Base-by-base conservation (phyloP, 2,113 vertebrate genomes). In the Danio rerio region DNA sequence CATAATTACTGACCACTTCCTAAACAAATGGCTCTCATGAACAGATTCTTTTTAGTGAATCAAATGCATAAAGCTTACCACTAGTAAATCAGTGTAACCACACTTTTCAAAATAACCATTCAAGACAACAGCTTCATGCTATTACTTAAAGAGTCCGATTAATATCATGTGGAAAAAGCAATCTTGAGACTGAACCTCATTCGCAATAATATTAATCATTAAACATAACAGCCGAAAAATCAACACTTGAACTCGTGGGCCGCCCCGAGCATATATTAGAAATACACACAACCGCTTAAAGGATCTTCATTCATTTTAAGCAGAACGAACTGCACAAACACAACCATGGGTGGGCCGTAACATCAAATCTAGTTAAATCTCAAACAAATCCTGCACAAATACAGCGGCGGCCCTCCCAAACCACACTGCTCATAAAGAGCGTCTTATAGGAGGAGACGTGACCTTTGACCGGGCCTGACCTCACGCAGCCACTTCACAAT, bases 401-500 rank as follows among this genome's bases (percentile, higher is more conserved):
- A 6, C 18, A 8, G 65, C 1, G 31, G 31, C 69, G 63, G 78
- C 50, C 55, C 76, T 52, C 59, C 20, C 75, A 18, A 69, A 5
- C 74, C 10, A 7, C 20, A 7, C 12, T 31, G 5, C 18, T 56
- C 76, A 86, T 84, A 89, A 90, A 88, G 83, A 56, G 52, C 8
- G 15, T 50, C 73, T 88, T 65, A 88, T 90, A 88, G 85, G 84
- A 86, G 45, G 43, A 77, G 87, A 77, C 77, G 68, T 84, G 88
- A 93, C 89, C 90, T 87, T 71, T 91, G 90, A 92, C 87, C 20
- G 1, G 85, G 53, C 78, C 50, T 82, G 89, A 93, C 86, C 90
- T 86, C 80, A 89, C 87, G 78, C 90, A 89, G 92, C 88, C 86
- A 20, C 84, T 20, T 13, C 72, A 86, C 66, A 69, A 89, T 87